Percentiles rank a stretch among this genome's conserved stretches.
phyloP scores from a whole-genome alignment of 1,140 invertebrate genomes.

The Brachystomella parvula region DNA sequence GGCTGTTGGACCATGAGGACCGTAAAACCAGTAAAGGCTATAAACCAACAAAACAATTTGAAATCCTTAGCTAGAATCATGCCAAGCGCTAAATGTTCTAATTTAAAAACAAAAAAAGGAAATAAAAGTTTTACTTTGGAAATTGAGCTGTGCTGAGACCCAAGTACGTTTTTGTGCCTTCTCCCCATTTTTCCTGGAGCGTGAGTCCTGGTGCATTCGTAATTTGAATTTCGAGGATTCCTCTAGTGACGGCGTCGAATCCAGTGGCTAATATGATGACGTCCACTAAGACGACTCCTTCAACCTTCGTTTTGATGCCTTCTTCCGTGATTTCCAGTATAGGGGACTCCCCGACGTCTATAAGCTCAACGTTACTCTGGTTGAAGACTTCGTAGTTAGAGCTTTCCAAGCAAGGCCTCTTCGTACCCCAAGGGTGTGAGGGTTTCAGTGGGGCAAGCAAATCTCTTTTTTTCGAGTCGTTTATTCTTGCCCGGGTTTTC shows the following conservation, averaged over 20 bases:
- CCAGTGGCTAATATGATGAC: constrained; percentile 8
- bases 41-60: too few relatives aligned
- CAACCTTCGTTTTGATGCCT: constrained; percentile 9
- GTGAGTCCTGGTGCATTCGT: not conserved
- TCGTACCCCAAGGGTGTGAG: not conserved
- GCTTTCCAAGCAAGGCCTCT: constrained; percentile 8
- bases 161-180: constrained; percentile 2
- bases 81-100: too few relatives aligned
- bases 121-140: constrained; percentile 8
- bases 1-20: constrained; percentile 11
- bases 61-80: too few relatives aligned
- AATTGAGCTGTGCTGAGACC: not conserved
- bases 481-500: constrained; percentile 2
- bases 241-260: constrained; percentile 7
- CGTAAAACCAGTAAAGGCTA: constrained; percentile 9
- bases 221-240: constrained; percentile 11
- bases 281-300: constrained; percentile 1
- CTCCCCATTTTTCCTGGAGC: constrained; percentile 8
- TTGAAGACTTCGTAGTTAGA: constrained; percentile 15
- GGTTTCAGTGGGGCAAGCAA: not conserved
- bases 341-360: constrained; percentile 12
- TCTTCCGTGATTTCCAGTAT: constrained; percentile 11
- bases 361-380: constrained; percentile 14
- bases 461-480: not conserved
- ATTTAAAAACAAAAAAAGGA: too few relatives aligned